Base-by-base conservation (phyloP, 2,113 vertebrate species). In the Triplophysa siluroides region DNA sequence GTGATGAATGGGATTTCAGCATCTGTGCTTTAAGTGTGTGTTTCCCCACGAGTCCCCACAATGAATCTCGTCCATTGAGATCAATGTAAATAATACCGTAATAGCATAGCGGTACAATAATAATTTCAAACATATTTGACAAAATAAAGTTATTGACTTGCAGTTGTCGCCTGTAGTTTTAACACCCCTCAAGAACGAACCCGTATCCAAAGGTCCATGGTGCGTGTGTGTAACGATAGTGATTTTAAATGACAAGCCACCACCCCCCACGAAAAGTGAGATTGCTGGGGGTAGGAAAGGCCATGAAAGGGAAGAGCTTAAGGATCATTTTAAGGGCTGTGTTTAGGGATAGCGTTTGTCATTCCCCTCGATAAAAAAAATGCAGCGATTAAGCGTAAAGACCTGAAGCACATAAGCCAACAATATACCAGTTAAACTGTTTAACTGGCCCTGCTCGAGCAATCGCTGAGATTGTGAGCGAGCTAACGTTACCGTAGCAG, bases 261-360 rank as follows among this genome's bases (percentile, higher is more conserved):
- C 14, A 61, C 85, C 69, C 79, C 77, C 63, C 76, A 66, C 88
- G 90, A 91, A 92, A 91, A 83, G 73, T 87, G 90, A 88, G 88
- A 87, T 89, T 86, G 85, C 80, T 74, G 82, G 87, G 86, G 81
- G 62, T 73, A 85, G 81, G 83, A 77, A 67, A 83, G 78, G 88
- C 86, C 87, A 83, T 90, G 90, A 90, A 91, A 83, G 88, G 76
- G 83, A 68, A 81, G 83, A 70, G 63, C 84, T 84, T 84, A 71
- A 83, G 80, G 83, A 77, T 60, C 78, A 63, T 83, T 76, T 21
- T 2, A 60, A 23, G 54, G 16, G 38, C 70, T 65, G 60, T 79
- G 71, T 81, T 81, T 45, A 9, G 6, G 3, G 24, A 61, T 14
- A 26, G 78, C 77, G 52, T 83, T 58, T n/a, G 1, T 16, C 21